Conservation (phyloP, 1,140 invertebrate genomes). For the Drosophila guanche region DNA sequence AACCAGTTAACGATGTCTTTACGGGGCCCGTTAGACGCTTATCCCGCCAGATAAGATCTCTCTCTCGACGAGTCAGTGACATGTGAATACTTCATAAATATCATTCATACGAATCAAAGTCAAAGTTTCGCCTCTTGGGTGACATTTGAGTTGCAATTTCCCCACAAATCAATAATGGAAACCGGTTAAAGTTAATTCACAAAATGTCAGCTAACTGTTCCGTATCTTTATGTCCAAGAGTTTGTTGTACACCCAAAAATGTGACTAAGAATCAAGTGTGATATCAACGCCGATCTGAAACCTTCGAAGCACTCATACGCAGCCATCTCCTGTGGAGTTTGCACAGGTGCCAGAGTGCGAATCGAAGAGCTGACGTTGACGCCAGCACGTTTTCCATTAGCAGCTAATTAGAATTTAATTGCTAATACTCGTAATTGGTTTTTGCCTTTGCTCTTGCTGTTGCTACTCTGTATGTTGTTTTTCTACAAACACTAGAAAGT, state of each 20-base stretch:
- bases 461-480: neutral
- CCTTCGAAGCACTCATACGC: too few species aligned
- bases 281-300: neutral
- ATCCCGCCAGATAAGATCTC: conserved; percentile 20
- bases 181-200: conserved; percentile 39
- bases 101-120: conserved; percentile 23
- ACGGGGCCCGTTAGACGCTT: conserved; percentile 31
- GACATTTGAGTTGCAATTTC: conserved; percentile 30
- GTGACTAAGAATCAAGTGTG: conserved; percentile 21
- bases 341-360: conserved; percentile 43
- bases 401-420: conserved; percentile 64
- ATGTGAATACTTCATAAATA: conserved; percentile 45
- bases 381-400: conserved; percentile 57
- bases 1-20: conserved; percentile 66
- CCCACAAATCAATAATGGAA: conserved; percentile 23
- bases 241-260: conserved; percentile 15
- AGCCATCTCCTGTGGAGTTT: conserved; percentile 21
- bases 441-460: conserved; percentile 5
- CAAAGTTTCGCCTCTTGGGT: conserved; percentile 6
- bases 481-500: conserved; percentile 4
- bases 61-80: neutral
- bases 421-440: conserved; percentile 21
- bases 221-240: too few species aligned
- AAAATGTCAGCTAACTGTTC: conserved; percentile 1
- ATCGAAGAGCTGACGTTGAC: conserved; percentile 42